phyloP scores from a whole-genome alignment of 92 coral and sea anemone species.

The Phenganax subtilis region DNA sequence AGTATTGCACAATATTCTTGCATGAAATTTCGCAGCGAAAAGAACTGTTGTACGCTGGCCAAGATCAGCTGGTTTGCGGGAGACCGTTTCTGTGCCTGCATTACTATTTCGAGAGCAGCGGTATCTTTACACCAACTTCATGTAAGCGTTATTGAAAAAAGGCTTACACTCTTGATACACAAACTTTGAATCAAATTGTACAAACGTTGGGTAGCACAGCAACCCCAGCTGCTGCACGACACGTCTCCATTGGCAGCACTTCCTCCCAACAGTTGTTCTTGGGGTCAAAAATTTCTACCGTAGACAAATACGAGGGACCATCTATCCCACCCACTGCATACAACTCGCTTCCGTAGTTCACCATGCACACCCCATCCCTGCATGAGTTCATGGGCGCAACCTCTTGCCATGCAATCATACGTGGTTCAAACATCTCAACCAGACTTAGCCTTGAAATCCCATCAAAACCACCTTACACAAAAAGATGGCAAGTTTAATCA shows the following conservation, averaged over 20 bases:
- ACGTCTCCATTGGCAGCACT: constrained; percentile 80
- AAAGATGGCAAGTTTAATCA: neutral
- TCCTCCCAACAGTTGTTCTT: constrained; percentile 82
- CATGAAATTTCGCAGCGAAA: too few species aligned
- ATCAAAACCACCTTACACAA: constrained; percentile 80
- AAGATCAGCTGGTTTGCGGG: too few species aligned
- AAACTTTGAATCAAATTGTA: neutral
- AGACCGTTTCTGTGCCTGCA: too few species aligned
- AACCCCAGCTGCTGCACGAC: constrained; percentile 98
- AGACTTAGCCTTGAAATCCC: constrained; percentile 84
- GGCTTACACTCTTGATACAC: too few species aligned
- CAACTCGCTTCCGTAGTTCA: constrained; percentile 89
- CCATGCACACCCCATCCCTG: constrained; percentile 96
- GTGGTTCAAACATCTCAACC: constrained; percentile 97
- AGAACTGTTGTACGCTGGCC: too few species aligned
- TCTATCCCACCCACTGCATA: constrained; percentile 99
- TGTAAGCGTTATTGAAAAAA: too few species aligned
- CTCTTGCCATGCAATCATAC: constrained; percentile 91
- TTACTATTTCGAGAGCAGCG: too few species aligned
- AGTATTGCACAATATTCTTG: too few species aligned
- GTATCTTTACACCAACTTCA: too few species aligned
- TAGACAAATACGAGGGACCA: constrained; percentile 96
- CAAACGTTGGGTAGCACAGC: constrained; percentile 63
- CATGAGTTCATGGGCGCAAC: constrained; percentile 83
- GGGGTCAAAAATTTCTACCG: constrained; percentile 96